Evolutionary conservation across 1,140 invertebrate genomes (phyloP).

Genomic region (Calliopsis andreniformis): DNA sequence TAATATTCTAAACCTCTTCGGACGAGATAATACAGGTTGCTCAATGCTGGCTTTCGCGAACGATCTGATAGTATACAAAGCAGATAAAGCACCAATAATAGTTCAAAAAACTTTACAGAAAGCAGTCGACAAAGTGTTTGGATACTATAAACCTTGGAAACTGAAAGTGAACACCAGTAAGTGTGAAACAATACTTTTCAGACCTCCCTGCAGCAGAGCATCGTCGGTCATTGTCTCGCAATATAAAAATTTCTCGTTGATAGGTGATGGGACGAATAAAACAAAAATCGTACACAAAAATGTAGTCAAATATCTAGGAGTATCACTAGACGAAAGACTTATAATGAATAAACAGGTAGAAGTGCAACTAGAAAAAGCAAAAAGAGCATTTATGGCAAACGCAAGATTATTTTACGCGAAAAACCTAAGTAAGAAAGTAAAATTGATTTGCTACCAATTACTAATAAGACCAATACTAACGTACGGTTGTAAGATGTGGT

Average conservation of each 20-base stretch:
- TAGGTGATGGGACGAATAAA: constrained; percentile 12
- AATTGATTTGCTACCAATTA: constrained; percentile 59
- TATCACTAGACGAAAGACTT: too few species aligned
- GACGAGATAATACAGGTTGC: not conserved
- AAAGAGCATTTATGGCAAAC: constrained; percentile 41
- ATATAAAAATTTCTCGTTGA: constrained; percentile 45
- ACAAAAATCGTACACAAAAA: too few species aligned
- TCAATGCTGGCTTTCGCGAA: constrained; percentile 38
- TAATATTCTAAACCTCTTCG: not conserved
- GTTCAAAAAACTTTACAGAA: constrained; percentile 1
- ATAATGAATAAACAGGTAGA: too few species aligned
- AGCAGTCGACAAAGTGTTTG: not conserved
- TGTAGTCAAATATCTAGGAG: too few species aligned
- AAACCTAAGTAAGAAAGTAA: constrained; percentile 40
- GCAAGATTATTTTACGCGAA: constrained; percentile 49
- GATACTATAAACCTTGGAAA: not conserved
- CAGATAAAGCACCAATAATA: not conserved
- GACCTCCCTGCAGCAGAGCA: constrained; percentile 5
- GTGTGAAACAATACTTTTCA: constrained; percentile 57
- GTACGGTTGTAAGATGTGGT: constrained; percentile 61
- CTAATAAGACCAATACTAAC: constrained; percentile 56
- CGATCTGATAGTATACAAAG: constrained; percentile 38
- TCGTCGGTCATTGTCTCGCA: constrained; percentile 3
- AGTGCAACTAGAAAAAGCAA: too few species aligned
- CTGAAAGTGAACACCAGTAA: constrained; percentile 21